phyloP scores from a whole-genome alignment of 2,113 vertebrate species.

The Elephantulus edwardii region DNA sequence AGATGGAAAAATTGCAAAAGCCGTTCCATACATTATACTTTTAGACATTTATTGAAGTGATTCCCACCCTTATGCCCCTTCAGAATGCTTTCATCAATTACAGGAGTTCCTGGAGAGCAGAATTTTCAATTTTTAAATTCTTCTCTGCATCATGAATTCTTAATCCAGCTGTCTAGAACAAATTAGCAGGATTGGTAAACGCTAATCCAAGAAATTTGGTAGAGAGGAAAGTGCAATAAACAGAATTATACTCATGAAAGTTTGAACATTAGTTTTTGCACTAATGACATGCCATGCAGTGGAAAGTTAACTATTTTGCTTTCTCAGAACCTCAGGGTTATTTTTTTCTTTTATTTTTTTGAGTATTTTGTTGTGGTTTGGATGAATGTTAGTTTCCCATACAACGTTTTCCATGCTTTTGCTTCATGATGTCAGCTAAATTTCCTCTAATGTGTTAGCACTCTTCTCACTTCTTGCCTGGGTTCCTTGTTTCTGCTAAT shows the following conservation, averaged over 20 bases:
- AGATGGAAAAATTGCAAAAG: neutral
- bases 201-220: neutral
- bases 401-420: neutral
- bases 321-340: neutral
- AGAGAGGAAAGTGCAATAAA: neutral
- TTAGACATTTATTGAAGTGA: neutral
- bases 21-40: neutral
- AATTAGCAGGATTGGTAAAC: neutral
- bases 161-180: neutral
- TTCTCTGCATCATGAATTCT: neutral
- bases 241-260: neutral
- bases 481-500: neutral
- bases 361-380: neutral
- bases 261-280: neutral
- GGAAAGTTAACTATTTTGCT: neutral
- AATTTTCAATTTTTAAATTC: neutral
- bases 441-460: neutral
- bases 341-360: neutral
- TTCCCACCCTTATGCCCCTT: too few relatives aligned
- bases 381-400: neutral
- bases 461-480: neutral
- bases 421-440: neutral
- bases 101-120: neutral
- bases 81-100: neutral
- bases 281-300: neutral